A percentile compares a stretch with the other conserved stretches of the same genome.
Evolutionary conservation across 2,888 invertebrate species (phyloP).

Genomic region (Philaethria dido): DNA sequence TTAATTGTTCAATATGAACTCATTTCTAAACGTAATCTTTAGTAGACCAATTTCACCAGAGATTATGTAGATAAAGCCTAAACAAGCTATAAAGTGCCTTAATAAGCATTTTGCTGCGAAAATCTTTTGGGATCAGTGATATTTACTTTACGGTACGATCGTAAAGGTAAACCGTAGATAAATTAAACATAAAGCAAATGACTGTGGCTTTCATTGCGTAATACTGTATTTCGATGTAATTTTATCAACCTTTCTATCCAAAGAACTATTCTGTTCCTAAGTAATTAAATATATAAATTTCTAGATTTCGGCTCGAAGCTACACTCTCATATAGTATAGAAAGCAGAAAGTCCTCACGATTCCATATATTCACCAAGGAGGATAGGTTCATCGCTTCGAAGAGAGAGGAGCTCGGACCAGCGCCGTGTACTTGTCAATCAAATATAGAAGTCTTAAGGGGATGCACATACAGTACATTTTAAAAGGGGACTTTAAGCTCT

Average conservation of each 20-base stretch:
- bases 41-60: conserved; percentile 54
- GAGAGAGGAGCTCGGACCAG: too few relatives aligned
- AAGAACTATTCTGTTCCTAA: neutral
- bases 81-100: conserved; percentile 66
- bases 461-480: too few relatives aligned
- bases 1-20: neutral
- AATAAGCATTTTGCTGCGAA: conserved; percentile 63
- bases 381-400: too few relatives aligned
- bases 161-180: conserved; percentile 52
- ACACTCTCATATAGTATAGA: too few relatives aligned
- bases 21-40: conserved; percentile 40
- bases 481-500: too few relatives aligned
- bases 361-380: too few relatives aligned
- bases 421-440: too few relatives aligned
- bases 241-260: neutral
- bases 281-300: neutral
- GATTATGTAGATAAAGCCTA: conserved; percentile 53
- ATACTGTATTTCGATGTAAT: neutral
- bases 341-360: too few relatives aligned
- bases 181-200: conserved; percentile 20
- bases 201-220: conserved; percentile 23
- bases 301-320: neutral
- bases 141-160: conserved; percentile 65
- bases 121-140: conserved; percentile 65
- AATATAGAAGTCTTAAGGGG: too few relatives aligned